Base-by-base conservation (phyloP, 2,888 invertebrate genomes). In the Amiota minor region DNA sequence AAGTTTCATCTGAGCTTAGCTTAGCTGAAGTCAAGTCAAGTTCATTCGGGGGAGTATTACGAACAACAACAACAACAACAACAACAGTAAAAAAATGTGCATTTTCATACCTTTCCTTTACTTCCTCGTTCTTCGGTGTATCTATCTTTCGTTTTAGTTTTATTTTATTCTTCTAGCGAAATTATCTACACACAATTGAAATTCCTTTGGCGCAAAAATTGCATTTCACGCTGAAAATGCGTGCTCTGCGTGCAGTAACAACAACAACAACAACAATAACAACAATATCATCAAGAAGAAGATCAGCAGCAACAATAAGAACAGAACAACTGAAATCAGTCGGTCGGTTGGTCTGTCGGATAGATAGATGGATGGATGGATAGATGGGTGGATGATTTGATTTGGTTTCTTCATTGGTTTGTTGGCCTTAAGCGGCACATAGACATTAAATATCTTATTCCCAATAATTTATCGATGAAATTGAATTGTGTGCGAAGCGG, bases 161-260 rank as follows among this genome's bases (percentile, higher is more conserved):
- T 53, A 67, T 23, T 45, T 46, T 35, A 46, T 59, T 69, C 69
- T 73, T 73, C 55, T 11, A 73, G 70, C 73, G 70, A 73, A 73
- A 73, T 73, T 73, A 73, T 65, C 65, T 46, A 71, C 71, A 55
- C 64, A 84, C 85, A 85, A 85, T 85, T 85, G 86, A 86, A 85
- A 84, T 84, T 86, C 86, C 87, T 86, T 77, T 78, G 80, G 86
- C 81, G 85, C 84, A 87, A 79, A 88, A 88, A 88, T 87, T 86
- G 84, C 86, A 87, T 88, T 88, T 87, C 88, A 88, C 88, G 88
- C 87, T 88, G 83, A 84, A 88, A 88, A 88, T 88, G 88, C 88
- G 88, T 88, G 88, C 86, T 87, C 87, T 87, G 88, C 88, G 87
- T 88, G 87, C 85, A 86, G 79, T 79, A 78, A 74, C 71, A 79